Evolutionary conservation across 2,797 vertebrate species (phyloP).

Genomic region (Lepidocolaptes lacrymiger): DNA sequence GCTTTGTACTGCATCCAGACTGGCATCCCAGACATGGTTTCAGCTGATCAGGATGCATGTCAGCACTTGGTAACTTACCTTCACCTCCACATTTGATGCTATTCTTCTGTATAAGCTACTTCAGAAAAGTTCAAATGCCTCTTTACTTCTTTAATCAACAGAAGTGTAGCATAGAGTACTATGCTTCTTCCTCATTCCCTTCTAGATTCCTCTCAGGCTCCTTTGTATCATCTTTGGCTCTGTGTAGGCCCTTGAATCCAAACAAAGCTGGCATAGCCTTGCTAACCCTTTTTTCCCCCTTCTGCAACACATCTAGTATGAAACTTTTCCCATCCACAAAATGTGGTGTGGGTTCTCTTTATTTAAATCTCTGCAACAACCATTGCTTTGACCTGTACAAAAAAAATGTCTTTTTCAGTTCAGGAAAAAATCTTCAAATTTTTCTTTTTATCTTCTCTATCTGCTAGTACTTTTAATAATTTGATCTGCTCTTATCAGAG

Average conservation of each 20-base stretch:
- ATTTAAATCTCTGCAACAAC: neutral
- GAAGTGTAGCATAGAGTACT: neutral
- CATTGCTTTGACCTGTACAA: neutral
- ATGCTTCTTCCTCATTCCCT: neutral
- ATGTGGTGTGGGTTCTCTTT: neutral
- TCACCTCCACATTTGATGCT: neutral
- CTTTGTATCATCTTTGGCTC: neutral
- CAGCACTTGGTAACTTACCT: neutral
- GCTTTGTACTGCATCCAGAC: neutral
- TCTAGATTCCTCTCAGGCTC: neutral
- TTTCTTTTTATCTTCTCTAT: neutral
- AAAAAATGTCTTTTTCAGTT: neutral
- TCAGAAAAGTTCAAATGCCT: neutral
- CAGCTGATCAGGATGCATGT: neutral
- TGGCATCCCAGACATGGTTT: neutral
- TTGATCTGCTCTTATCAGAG: neutral
- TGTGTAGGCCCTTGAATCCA: neutral
- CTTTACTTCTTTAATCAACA: neutral
- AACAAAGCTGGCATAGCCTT: neutral
- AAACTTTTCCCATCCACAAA: neutral
- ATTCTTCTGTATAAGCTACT: neutral
- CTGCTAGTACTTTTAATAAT: neutral
- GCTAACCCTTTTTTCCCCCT: neutral
- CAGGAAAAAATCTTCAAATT: neutral
- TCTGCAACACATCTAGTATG: neutral